These are phyloP conservation scores for Menidia beryllina DNA, from an alignment of 2,113 vertebrate genomes.

Conservation along the genomic window DNA sequence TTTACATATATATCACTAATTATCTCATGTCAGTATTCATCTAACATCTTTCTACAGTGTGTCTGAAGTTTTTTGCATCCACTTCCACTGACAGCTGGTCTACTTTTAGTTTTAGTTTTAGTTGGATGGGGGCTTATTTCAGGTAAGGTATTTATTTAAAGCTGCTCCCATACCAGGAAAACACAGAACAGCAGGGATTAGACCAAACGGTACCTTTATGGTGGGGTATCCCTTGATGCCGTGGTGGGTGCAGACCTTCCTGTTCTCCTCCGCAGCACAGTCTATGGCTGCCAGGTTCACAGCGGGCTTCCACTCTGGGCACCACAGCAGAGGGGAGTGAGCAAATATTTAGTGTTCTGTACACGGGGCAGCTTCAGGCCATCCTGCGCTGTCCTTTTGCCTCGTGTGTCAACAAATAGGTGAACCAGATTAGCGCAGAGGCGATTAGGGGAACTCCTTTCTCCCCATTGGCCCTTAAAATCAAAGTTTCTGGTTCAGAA, in stretches of 20 bases:
- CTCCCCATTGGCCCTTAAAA: neutral
- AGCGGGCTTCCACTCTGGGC: constrained; percentile 83
- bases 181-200: too few species aligned
- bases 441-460: neutral
- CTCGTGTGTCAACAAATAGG: constrained; percentile 6
- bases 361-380: too few species aligned
- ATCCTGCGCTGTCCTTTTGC: neutral
- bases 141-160: neutral
- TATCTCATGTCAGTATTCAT: too few species aligned
- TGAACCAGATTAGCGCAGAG: accelerated
- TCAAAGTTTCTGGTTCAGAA: neutral
- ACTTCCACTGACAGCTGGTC: too few species aligned
- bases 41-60: too few species aligned
- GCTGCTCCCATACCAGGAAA: neutral
- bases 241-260: constrained; percentile 61
- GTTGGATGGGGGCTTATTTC: neutral
- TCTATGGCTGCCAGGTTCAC: constrained; percentile 81
- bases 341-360: constrained; percentile 45
- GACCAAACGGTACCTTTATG: constrained; percentile 77
- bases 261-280: constrained; percentile 72
- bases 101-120: neutral
- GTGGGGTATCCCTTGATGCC: constrained; percentile 77
- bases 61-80: too few species aligned
- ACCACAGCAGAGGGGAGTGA: constrained; percentile 23
- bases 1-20: too few species aligned